Evolutionary conservation across 2,888 invertebrate species (phyloP).

Genomic region (Agonopterix subpropinquella): DNA sequence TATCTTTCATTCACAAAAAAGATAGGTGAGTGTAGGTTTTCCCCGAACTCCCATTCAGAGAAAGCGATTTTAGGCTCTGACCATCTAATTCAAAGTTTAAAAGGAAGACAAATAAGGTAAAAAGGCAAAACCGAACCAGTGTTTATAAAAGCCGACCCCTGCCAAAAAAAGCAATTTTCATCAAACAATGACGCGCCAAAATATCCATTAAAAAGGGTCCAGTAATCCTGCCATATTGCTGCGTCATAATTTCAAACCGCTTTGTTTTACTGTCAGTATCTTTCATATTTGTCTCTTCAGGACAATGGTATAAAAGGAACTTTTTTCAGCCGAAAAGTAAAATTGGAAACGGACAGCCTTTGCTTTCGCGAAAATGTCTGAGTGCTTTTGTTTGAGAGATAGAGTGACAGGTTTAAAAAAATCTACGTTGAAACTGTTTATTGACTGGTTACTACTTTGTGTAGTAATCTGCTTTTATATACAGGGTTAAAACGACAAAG

Average conservation of each 20-base stretch:
- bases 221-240: slow-evolving; percentile 9
- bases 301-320: slow-evolving; percentile 5
- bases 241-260: slow-evolving; percentile 4
- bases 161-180: neutral
- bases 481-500: too few species aligned
- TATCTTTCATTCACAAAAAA: too few species aligned
- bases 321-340: slow-evolving; percentile 9
- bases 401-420: neutral
- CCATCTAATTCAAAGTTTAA: neutral
- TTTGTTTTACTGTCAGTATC: slow-evolving; percentile 10
- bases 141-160: neutral
- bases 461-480: too few species aligned
- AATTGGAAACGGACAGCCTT: slow-evolving; percentile 6
- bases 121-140: too few species aligned
- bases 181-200: slow-evolving; percentile 5
- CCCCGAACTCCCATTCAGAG: too few species aligned
- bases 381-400: neutral
- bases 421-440: neutral
- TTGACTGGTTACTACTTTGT: neutral
- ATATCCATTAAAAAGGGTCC: slow-evolving; percentile 4
- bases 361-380: neutral
- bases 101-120: neutral
- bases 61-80: too few species aligned
- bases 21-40: too few species aligned
- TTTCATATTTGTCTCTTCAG: slow-evolving; percentile 8